Evolutionary conservation across 2,888 invertebrate genomes (phyloP).

Genomic region (Maniola hyperantus): DNA sequence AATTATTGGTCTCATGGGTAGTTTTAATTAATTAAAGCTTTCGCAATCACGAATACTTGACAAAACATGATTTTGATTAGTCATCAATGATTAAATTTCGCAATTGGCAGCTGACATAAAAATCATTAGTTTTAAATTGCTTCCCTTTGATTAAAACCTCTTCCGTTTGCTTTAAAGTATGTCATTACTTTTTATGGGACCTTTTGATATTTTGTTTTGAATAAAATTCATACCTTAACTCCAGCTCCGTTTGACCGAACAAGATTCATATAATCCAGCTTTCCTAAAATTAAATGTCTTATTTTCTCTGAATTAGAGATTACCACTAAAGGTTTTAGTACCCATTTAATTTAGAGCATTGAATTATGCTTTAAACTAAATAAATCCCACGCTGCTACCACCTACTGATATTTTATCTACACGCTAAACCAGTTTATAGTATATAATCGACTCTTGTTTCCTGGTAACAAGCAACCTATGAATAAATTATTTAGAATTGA

Average conservation of each 20-base stretch:
- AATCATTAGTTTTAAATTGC: conserved; percentile 6
- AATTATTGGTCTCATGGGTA: too few species aligned
- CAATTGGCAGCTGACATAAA: conserved; percentile 8
- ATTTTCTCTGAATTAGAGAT: too few species aligned
- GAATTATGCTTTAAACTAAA: too few species aligned
- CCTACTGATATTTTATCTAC: background rate
- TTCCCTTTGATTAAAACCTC: conserved; percentile 17
- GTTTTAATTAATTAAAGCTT: background rate
- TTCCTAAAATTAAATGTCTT: too few species aligned
- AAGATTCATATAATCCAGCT: too few species aligned
- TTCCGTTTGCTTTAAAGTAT: conserved; percentile 17
- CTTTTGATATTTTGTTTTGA: too few species aligned
- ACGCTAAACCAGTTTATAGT: conserved; percentile 1
- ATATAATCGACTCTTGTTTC: conserved; percentile 2
- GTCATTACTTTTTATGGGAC: background rate
- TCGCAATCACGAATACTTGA: conserved; percentile 5
- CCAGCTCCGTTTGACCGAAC: too few species aligned
- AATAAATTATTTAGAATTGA: conserved; percentile 1
- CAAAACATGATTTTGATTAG: conserved; percentile 5
- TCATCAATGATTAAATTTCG: background rate
- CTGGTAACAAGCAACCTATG: conserved; percentile 6
- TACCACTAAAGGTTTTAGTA: too few species aligned
- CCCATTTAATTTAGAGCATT: too few species aligned
- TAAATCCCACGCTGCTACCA: conserved; percentile 3
- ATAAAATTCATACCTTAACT: too few species aligned